Percentiles rank a stretch among this genome's conserved stretches.
phyloP scores from a whole-genome alignment of 1,140 invertebrate species.

The Aphelenchoides fujianensis region DNA sequence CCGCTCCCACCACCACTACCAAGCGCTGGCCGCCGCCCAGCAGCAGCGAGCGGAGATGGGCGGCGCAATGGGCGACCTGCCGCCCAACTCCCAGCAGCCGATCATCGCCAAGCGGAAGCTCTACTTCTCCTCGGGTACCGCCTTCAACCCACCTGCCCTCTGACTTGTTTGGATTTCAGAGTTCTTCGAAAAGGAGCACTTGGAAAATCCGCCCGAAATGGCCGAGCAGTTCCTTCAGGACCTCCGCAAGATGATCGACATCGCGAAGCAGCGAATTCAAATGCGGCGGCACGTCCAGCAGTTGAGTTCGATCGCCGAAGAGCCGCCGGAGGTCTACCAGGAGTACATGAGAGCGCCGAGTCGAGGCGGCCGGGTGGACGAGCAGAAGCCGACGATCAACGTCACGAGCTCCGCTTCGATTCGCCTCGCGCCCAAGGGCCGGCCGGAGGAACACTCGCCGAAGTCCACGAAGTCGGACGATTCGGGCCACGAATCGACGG shows the following conservation, averaged over 20 bases:
- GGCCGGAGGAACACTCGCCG: constrained; percentile 29
- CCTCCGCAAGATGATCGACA: constrained; percentile 52
- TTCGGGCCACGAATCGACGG: constrained; percentile 35
- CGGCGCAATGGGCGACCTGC: background rate
- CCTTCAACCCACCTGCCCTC: background rate
- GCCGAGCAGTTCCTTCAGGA: constrained; percentile 54
- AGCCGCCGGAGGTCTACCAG: constrained; percentile 24
- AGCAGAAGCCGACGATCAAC: background rate
- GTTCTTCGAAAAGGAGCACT: constrained; percentile 49
- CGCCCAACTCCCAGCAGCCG: constrained; percentile 5
- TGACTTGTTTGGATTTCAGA: constrained; percentile 42
- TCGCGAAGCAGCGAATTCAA: constrained; percentile 43
- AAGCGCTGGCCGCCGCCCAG: constrained; percentile 27
- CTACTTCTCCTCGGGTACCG: constrained; percentile 48
- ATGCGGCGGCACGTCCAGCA: constrained; percentile 33
- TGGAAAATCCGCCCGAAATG: constrained; percentile 49
- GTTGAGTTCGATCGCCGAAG: constrained; percentile 31
- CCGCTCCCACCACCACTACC: constrained; percentile 30
- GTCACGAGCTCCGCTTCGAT: constrained; percentile 6
- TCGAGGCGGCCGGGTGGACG: background rate
- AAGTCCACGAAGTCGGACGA: constrained; percentile 42
- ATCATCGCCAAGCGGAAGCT: constrained; percentile 41
- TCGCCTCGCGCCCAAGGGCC: background rate
- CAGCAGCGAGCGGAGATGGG: constrained; percentile 23
- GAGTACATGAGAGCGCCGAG: constrained; percentile 28